Base-by-base conservation (phyloP, 2,113 vertebrate genomes). In the Alouatta palliata region DNA sequence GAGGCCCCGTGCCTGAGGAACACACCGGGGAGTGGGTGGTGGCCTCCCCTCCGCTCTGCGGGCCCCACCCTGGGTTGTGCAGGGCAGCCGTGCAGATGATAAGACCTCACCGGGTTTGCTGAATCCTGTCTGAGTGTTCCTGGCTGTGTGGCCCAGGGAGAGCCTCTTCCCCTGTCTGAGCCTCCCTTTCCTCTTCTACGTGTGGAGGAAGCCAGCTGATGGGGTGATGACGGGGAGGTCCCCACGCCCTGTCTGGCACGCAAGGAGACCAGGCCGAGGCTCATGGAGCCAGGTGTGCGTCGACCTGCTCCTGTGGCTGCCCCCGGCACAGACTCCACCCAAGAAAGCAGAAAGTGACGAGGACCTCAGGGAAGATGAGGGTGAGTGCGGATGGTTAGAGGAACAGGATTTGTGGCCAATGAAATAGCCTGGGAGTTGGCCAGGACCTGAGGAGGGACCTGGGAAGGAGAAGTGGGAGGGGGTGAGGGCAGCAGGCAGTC, bases 81-180 rank as follows among this genome's bases (percentile, higher is more conserved):
- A 1, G 61, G 73, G n/a, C 8, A 7, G 27, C 23, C 1, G n/a
- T 1, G 21, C 30, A 17, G 43, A 11, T 8, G n/a, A 17, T 0
- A 4, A 68, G 84, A 52, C 17, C 54, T n/a, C 66, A 7, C 0
- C 0, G 23, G 54, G 40, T 32, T 16, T 11, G 23, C 14, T 14
- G 37, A 35, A 37, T 37, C 40, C 40, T 3, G 25, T 37, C 52
- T n/a, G 30, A 68, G 73, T 77, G 27, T 27, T 19, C 20, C 73
- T 11, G 73, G 56, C 87, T 47, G 19, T 45, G 35, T 32, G 80
- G 27, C 25, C 12, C 6, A 6, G 12, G 11, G 40, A 45, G 25
- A 32, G 64, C 61, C 43, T 30, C 54, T 3, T 8, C 52, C 35
- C 47, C 45, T 47, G 17, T 61, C 76, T 66, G 76, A 32, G 68